Percentiles rank a stretch among this genome's conserved stretches.
These are phyloP conservation scores for Agrochola macilenta DNA, from an alignment of 2,888 invertebrate genomes.

Conservation along the genomic window DNA sequence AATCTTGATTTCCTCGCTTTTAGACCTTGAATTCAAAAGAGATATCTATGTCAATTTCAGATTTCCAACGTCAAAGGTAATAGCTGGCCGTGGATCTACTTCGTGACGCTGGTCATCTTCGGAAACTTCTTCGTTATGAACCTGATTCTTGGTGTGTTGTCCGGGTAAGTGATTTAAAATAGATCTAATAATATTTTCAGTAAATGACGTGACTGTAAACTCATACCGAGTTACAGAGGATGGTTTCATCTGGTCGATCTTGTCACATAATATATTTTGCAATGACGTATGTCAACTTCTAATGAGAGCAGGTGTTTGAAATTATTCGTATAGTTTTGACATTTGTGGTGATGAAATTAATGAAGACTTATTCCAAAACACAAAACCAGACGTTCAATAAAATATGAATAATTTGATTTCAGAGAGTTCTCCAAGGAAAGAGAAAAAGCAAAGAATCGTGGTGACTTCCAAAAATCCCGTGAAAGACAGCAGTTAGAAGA, in stretches of 20 bases:
- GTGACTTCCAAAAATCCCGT: slow-evolving; percentile 99
- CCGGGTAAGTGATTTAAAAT: slow-evolving; percentile 93
- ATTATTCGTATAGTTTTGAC: not conserved
- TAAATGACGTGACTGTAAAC: not conserved
- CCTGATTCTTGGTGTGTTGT: slow-evolving; percentile 99
- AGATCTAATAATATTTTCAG: not conserved
- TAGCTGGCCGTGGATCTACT: slow-evolving; percentile 99
- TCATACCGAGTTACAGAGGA: not conserved
- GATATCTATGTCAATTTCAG: slow-evolving; percentile 88
- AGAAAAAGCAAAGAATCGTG: slow-evolving; percentile 99
- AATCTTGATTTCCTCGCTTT: not conserved
- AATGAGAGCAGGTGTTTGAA: not conserved
- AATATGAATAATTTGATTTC: not conserved
- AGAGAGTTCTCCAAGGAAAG: slow-evolving; percentile 99
- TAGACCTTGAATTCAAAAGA: not conserved
- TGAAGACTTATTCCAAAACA: not conserved
- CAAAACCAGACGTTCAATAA: not conserved
- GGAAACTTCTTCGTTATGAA: slow-evolving; percentile 99
- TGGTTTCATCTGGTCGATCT: not conserved
- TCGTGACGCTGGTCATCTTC: slow-evolving; percentile 99
- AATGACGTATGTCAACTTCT: not conserved
- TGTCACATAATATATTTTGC: slow-evolving; percentile 2
- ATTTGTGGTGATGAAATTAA: not conserved
- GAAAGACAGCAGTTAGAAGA: slow-evolving; percentile 99
- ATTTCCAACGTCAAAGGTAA: slow-evolving; percentile 98